phyloP scores from a whole-genome alignment of 2,888 invertebrate genomes.

The Trypoxylon attenuatum region DNA sequence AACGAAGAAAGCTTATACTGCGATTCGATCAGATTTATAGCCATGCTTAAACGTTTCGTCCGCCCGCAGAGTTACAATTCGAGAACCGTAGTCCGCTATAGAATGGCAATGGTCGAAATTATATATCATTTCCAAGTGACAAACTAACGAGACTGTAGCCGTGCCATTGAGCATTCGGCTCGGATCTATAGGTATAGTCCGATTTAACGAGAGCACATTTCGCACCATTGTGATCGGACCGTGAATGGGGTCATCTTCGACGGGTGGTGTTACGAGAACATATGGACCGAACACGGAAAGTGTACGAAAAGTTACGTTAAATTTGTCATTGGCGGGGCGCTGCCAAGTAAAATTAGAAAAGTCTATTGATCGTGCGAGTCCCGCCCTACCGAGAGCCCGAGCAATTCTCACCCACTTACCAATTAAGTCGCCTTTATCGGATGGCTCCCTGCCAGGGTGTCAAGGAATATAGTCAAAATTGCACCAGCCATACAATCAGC shows the following conservation, averaged over 20 bases:
- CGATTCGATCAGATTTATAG: background rate
- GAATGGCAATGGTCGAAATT: constrained; percentile 38
- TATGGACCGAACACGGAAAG: constrained; percentile 43
- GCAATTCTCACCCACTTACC: constrained; percentile 53
- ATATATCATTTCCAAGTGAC: constrained; percentile 54
- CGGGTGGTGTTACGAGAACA: constrained; percentile 38
- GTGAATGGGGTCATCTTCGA: constrained; percentile 49
- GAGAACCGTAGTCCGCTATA: background rate
- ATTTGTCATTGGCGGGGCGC: constrained; percentile 33
- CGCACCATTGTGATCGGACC: constrained; percentile 45
- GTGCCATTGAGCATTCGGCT: constrained; percentile 40
- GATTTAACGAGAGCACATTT: constrained; percentile 51
- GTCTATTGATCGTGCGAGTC: constrained; percentile 32
- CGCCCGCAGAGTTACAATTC: constrained; percentile 1
- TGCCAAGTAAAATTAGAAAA: constrained; percentile 46
- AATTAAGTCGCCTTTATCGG: constrained; percentile 47
- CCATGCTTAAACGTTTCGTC: constrained; percentile 14
- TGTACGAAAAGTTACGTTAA: constrained; percentile 37
- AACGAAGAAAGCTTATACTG: background rate
- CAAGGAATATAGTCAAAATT: constrained; percentile 29
- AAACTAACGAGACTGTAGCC: constrained; percentile 49
- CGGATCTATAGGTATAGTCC: constrained; percentile 28
- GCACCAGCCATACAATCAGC: constrained; percentile 4
- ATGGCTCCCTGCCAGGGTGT: constrained; percentile 29
- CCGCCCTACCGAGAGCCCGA: constrained; percentile 9